Evolutionary conservation across 1,140 invertebrate species (phyloP).

Genomic region (Lepidostoma basale): DNA sequence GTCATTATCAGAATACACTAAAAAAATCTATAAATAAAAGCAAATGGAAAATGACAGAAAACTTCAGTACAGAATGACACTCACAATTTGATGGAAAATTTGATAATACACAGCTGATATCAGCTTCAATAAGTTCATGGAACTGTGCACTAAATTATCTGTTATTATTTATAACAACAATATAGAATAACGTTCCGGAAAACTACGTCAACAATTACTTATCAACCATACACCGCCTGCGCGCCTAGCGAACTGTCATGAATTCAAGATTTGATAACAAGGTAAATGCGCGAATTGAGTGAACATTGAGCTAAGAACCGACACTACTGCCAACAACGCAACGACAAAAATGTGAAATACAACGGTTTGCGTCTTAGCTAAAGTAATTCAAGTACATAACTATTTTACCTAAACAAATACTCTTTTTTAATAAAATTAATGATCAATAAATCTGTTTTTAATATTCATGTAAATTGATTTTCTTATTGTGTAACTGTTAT

Average conservation of each 20-base stretch:
- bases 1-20: no score
- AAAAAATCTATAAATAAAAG: constrained; percentile 21
- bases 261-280: constrained; percentile 11
- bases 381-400: neutral
- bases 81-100: neutral
- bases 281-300: no score
- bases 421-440: no score
- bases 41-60: neutral
- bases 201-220: neutral
- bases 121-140: neutral
- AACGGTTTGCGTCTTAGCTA: neutral
- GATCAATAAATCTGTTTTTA: no score
- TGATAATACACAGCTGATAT: neutral
- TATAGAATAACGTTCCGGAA: neutral
- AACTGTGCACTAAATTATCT: neutral
- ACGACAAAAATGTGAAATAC: neutral
- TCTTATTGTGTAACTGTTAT: no score
- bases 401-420: no score
- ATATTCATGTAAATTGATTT: no score
- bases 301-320: constrained; percentile 13
- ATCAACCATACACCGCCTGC: neutral
- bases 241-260: constrained; percentile 15
- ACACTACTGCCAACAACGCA: neutral
- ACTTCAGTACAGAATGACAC: neutral
- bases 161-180: neutral